Evolutionary conservation across 2,888 invertebrate species (phyloP).

Genomic region (Euphydryas editha): DNA sequence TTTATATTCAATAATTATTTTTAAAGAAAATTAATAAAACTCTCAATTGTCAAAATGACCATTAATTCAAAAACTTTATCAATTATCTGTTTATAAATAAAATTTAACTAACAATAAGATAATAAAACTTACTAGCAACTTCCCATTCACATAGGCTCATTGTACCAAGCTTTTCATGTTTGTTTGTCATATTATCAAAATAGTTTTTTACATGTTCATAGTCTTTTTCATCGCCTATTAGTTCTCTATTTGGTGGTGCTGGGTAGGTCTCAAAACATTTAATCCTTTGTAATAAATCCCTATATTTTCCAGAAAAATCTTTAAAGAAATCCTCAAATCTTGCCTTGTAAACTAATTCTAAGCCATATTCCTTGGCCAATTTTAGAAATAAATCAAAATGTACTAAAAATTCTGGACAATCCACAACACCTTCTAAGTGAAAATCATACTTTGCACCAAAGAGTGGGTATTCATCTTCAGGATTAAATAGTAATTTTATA

Average conservation of each 20-base stretch:
- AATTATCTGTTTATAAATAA: no score
- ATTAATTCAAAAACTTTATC: background rate
- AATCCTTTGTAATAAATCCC: conserved; percentile 88
- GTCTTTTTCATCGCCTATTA: conserved; percentile 85
- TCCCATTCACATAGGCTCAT: conserved; percentile 96
- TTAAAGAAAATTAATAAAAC: conserved; percentile 84
- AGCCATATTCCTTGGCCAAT: conserved; percentile 87
- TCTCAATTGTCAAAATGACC: background rate
- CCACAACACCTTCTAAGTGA: conserved; percentile 96
- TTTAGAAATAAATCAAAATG: conserved; percentile 94
- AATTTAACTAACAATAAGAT: background rate
- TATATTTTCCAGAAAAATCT: conserved; percentile 76
- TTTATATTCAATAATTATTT: background rate
- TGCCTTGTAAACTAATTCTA: conserved; percentile 87
- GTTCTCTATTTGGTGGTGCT: conserved; percentile 78
- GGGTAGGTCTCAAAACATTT: conserved; percentile 92
- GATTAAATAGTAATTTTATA: conserved; percentile 88
- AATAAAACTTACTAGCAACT: conserved; percentile 90
- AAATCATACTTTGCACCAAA: conserved; percentile 99
- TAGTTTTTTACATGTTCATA: conserved; percentile 89
- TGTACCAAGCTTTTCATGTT: conserved; percentile 87
- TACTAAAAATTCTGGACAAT: conserved; percentile 99
- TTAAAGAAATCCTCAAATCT: conserved; percentile 92
- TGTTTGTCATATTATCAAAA: conserved; percentile 69
- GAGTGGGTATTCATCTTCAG: conserved; percentile 86